Evolutionary conservation across 1,140 invertebrate genomes (phyloP), one percentile per base, ranked within the genome.

Genomic region (Leptoteleia sp.): DNA sequence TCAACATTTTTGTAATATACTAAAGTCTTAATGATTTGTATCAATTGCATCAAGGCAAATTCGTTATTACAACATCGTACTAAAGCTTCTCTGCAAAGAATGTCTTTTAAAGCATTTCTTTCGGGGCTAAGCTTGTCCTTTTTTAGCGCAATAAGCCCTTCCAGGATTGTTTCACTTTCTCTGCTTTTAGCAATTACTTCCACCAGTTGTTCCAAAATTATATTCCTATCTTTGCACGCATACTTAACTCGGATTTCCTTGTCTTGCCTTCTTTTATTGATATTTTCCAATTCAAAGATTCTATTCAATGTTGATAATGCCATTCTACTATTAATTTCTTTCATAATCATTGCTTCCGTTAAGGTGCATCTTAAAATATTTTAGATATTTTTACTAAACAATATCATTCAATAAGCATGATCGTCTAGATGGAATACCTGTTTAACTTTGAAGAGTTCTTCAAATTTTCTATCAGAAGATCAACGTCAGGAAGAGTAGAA

Each of bases 71-170:
- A 91, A 5, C 91, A 90, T 83, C 92, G 84, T n/a, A 92, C 83
- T 31, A 94, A 84, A 19, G 92, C 83, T 85, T 94, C 92, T 79
- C 93, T 90, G 75, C 89, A 92, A 50, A 94, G 87, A 54, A 89
- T 89, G 52, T 92, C 86, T 76, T 90, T 90, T 75, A 91, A 91
- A 7, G 84, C 68, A 54, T 90, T 91, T 81, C 86, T 90, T 15
- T 86, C 29, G 1, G 82, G 78, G 42, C 86, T 90, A 13, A 88
- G 76, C 13, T 54, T 79, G 27, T 88, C 90, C 38, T 85, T 86
- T 17, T 81, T 78, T 7, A 92, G 68, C 0, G 87, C 31, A 19
- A 83, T 75, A 2, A 92, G 80, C 6, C 86, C 86, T 40, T 90
- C 85, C 5, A 92, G n/a, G 33, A 92, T 80, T 12, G 84, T 81